These are phyloP conservation scores for Psilopsiagon aurifrons DNA, from an alignment of 2,113 vertebrate species.

Conservation along the genomic window DNA sequence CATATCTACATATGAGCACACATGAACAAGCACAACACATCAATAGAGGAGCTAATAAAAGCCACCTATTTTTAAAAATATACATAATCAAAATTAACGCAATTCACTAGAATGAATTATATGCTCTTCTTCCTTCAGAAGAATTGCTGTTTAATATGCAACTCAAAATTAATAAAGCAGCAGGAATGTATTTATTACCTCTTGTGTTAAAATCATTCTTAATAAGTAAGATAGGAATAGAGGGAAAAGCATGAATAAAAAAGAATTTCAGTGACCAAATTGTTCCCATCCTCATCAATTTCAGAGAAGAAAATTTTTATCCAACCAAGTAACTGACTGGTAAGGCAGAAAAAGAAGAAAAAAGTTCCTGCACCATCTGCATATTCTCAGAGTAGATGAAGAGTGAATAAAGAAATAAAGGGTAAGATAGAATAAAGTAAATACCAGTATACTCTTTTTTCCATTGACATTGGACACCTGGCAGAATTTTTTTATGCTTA, in stretches of 20 bases:
- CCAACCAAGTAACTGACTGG: neutral
- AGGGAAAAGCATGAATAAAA: neutral
- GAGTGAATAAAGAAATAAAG: neutral
- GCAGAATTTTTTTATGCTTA: neutral
- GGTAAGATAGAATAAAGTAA: neutral
- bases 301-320: neutral
- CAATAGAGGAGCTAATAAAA: neutral
- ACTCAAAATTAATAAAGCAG: conserved; percentile 6
- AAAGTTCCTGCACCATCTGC: neutral
- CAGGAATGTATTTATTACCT: conserved; percentile 7
- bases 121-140: neutral
- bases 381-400: neutral
- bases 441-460: neutral
- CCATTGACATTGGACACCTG: neutral
- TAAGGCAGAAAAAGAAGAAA: neutral
- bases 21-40: neutral
- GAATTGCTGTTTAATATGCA: neutral
- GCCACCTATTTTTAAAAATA: neutral
- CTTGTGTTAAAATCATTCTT: neutral
- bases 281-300: neutral
- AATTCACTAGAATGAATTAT: neutral
- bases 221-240: neutral
- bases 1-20: neutral
- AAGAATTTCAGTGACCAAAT: conserved; percentile 21
- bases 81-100: neutral